phyloP scores from a whole-genome alignment of 1,140 invertebrate genomes.

The Drosophila pachea region DNA sequence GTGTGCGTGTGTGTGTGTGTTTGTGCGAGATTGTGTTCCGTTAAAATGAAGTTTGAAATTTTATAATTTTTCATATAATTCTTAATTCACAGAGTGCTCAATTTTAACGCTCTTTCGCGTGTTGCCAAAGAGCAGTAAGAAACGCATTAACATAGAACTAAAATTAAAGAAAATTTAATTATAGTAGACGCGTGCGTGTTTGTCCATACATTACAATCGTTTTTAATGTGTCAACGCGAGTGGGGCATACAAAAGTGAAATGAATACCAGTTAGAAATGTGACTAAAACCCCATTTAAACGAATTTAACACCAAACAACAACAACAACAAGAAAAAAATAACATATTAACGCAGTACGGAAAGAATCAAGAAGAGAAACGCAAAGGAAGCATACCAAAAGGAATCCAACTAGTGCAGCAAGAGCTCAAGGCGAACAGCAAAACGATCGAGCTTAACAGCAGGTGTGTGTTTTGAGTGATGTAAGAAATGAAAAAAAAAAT shows the following conservation, averaged over 20 bases:
- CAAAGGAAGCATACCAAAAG: conserved; percentile 24
- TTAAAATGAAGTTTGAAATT: not conserved
- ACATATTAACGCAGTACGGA: not conserved
- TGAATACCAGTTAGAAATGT: conserved; percentile 68
- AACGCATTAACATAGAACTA: conserved; percentile 16
- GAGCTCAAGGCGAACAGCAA: conserved; percentile 25
- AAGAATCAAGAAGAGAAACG: conserved; percentile 26
- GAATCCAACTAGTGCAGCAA: conserved; percentile 29
- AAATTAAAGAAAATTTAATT: conserved; percentile 15
- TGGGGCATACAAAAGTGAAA: conserved; percentile 52
- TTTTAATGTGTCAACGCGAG: conserved; percentile 37
- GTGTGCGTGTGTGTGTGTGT: not conserved
- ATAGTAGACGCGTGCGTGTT: conserved; percentile 28
- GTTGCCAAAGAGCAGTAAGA: conserved; percentile 23
- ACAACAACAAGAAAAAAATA: not conserved
- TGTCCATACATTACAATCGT: conserved; percentile 27
- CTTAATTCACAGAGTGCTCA: conserved; percentile 23
- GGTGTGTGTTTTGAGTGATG: conserved; percentile 42
- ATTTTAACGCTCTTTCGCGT: not conserved
- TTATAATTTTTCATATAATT: not conserved
- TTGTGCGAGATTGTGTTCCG: not conserved
- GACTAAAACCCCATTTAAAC: conserved; percentile 50
- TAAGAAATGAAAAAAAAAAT: conserved; percentile 23
- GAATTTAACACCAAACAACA: conserved; percentile 21
- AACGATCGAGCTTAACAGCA: conserved; percentile 32